These are phyloP conservation scores for Corydoras maculifer DNA, from an alignment of 2,113 vertebrate genomes.

Conservation along the genomic window DNA sequence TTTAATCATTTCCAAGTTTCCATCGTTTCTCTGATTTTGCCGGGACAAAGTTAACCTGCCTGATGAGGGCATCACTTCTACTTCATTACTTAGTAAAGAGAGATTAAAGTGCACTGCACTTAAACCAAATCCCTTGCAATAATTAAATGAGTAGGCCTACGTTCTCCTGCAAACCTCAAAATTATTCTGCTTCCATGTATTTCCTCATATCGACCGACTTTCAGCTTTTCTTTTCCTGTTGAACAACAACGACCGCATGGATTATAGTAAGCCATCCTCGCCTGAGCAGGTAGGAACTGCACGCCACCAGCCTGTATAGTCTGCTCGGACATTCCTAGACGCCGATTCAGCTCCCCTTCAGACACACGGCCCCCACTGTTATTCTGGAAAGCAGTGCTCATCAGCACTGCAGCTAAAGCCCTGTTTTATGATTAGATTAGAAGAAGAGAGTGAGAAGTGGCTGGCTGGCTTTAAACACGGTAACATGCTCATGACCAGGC, in stretches of 20 bases:
- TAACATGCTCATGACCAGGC: background rate
- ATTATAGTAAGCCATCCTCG: constrained; percentile 53
- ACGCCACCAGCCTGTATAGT: constrained; percentile 25
- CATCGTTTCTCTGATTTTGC: too few relatives aligned
- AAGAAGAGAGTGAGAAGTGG: constrained; percentile 25
- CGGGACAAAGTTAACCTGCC: too few relatives aligned
- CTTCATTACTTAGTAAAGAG: too few relatives aligned
- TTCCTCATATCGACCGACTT: background rate
- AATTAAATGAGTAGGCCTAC: too few relatives aligned
- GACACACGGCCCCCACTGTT: constrained; percentile 38
- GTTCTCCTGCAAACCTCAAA: too few relatives aligned
- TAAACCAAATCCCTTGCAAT: too few relatives aligned
- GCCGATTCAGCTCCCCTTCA: constrained; percentile 53
- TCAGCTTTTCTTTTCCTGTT: background rate
- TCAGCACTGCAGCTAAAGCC: constrained; percentile 7
- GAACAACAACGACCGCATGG: constrained; percentile 11
- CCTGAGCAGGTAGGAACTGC: constrained; percentile 52
- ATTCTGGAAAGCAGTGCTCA: background rate
- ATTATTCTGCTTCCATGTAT: too few relatives aligned
- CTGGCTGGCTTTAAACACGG: constrained; percentile 1
- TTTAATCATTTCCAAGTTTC: too few relatives aligned
- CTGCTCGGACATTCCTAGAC: constrained; percentile 65
- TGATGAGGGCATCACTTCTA: too few relatives aligned
- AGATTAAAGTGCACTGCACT: too few relatives aligned
- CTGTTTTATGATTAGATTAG: constrained; percentile 24